phyloP scores from a whole-genome alignment of 2,113 vertebrate genomes.

The Poeciliopsis turrubarensis region DNA sequence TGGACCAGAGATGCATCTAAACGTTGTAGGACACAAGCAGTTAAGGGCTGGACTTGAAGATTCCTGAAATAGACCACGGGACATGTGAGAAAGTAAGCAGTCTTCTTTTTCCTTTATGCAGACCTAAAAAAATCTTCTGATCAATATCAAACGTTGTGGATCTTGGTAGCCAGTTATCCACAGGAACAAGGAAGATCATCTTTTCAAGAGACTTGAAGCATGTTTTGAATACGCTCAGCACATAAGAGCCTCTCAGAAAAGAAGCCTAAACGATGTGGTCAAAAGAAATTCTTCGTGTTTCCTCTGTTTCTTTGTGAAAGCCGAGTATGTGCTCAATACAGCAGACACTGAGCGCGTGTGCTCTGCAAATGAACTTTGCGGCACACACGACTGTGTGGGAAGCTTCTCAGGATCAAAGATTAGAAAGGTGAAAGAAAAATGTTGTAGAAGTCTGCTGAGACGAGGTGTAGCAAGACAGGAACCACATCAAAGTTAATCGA shows the following conservation, averaged over 20 bases:
- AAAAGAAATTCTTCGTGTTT: constrained; percentile 43
- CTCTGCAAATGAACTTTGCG: constrained; percentile 40
- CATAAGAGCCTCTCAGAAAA: constrained; percentile 7
- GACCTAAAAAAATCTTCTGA: too few relatives aligned
- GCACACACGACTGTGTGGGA: constrained; percentile 22
- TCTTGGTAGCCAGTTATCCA: too few relatives aligned
- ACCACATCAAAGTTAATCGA: neutral
- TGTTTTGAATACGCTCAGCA: constrained; percentile 37
- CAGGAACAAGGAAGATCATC: neutral
- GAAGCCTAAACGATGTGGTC: constrained; percentile 13
- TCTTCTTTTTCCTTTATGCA: too few relatives aligned
- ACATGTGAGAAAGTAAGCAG: too few relatives aligned
- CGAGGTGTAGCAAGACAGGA: neutral
- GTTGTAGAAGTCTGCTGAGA: constrained; percentile 4
- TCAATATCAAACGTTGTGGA: too few relatives aligned
- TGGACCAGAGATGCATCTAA: too few relatives aligned
- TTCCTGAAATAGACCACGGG: too few relatives aligned
- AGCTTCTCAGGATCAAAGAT: constrained; percentile 6
- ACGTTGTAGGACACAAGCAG: too few relatives aligned
- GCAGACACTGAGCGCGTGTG: constrained; percentile 57
- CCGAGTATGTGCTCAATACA: constrained; percentile 83
- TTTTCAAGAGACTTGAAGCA: neutral
- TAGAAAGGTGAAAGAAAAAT: constrained; percentile 29
- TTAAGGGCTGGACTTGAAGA: too few relatives aligned
- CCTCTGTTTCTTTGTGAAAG: constrained; percentile 70